These are phyloP conservation scores for Paramormyrops kingsleyae DNA, from an alignment of 2,113 vertebrate genomes.

Conservation along the genomic window DNA sequence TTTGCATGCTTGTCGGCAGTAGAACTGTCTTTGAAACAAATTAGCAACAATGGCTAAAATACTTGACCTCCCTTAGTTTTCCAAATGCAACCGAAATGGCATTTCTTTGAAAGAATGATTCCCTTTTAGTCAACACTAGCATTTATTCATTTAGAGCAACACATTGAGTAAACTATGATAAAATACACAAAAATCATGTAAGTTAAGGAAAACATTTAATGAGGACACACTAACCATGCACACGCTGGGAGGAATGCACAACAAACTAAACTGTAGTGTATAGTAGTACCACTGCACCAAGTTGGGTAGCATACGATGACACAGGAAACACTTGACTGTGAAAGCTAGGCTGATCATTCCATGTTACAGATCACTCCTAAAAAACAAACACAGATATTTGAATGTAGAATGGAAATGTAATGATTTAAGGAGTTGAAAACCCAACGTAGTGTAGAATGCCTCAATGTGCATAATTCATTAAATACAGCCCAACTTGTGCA, in stretches of 20 bases:
- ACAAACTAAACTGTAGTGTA: not conserved
- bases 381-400: not conserved
- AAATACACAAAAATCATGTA: not conserved
- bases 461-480: not conserved
- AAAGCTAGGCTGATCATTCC: slow-evolving; percentile 4
- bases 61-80: not conserved
- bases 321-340: not conserved
- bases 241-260: slow-evolving; percentile 18
- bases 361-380: slow-evolving; percentile 8
- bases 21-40: not conserved
- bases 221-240: slow-evolving; percentile 41
- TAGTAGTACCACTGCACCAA: slow-evolving; percentile 7
- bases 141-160: not conserved
- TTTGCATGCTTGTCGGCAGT: not conserved
- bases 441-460: not conserved
- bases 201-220: slow-evolving; percentile 55
- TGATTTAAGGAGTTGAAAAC: not conserved
- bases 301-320: not conserved
- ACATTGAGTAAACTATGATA: slow-evolving; percentile 3
- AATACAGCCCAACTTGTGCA: not conserved
- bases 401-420: not conserved
- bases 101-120: not conserved
- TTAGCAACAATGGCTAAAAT: not conserved
- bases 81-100: not conserved
- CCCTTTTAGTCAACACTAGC: not conserved